Base-by-base conservation (phyloP, 2,888 invertebrate species). In the Aleiodes alternator region DNA sequence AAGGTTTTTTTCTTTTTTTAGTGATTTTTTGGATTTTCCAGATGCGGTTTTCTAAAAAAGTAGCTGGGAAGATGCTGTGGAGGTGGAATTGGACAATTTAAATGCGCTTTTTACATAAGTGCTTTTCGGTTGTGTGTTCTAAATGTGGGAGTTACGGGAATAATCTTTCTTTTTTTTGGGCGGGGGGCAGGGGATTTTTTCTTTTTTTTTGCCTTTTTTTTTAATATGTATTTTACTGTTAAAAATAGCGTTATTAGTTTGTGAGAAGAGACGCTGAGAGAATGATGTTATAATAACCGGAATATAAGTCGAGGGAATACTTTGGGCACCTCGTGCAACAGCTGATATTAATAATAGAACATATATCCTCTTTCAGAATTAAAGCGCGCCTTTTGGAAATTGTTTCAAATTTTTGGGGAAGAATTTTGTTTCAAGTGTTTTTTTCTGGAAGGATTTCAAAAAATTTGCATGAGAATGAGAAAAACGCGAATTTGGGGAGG, bases 271-370 rank as follows among this genome's bases (percentile, higher is more conserved):
- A 51, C 56, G 69, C 53, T 59, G 72, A 76, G 76, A 76, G 72
- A 76, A 76, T 72, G 53, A 76, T 76, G 72, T 76, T 76, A 76
- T 76, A 68, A 76, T 76, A 76, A 76, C 76, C 59, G 23, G 72
- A 51, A n/a, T 64, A 64, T 64, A 68, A 68, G 51, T 68, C 23
- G 59, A 34, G 23, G 29, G 59, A 50, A 66, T 69, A 66, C 57
- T 69, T 23, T 55, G n/a, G 38, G 76, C 51, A 68, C 50, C 16
- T 48, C 72, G 59, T 72, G 72, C 66, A 71, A 68, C 72, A 75
- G 75, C 70, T 75, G 73, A 75, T 55, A 75, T 72, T 76, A 76
- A 72, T 76, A 72, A 75, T 75, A 75, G 75, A 64, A 75, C 75
- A 64, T 69, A 57, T 51, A 53, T 31, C 68, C 51, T 51, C 68